Evolutionary conservation across 2,113 vertebrate species (phyloP).

Genomic region (Alligator sinensis): DNA sequence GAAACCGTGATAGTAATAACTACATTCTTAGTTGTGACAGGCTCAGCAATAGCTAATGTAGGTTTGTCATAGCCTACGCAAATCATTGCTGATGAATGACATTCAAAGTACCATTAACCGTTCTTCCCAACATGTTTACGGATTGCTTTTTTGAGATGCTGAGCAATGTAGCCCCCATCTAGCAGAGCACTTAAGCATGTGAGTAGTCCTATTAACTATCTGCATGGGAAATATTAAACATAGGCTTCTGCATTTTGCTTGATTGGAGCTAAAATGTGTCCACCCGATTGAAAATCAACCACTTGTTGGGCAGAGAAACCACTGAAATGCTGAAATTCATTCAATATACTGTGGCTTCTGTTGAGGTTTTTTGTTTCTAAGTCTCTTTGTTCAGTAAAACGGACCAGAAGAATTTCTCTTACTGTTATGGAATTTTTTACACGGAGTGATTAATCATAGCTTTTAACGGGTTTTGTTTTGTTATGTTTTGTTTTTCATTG

Average conservation of each 20-base stretch:
- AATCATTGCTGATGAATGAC: not conserved
- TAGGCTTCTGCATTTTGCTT: not conserved
- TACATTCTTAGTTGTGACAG: not conserved
- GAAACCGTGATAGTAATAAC: not conserved
- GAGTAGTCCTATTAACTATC: not conserved
- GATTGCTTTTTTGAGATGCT: not conserved
- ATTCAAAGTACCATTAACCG: not conserved
- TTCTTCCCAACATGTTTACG: not conserved
- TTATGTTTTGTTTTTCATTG: too few relatives aligned
- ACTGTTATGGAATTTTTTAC: not conserved
- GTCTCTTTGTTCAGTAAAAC: not conserved
- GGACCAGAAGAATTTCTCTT: not conserved
- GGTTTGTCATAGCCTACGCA: not conserved
- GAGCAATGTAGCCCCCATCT: not conserved
- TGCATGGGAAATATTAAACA: not conserved
- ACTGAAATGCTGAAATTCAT: not conserved
- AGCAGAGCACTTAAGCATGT: not conserved
- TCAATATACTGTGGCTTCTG: not conserved
- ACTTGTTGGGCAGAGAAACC: not conserved
- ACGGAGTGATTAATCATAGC: too few relatives aligned
- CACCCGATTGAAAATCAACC: not conserved
- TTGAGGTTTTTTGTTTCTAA: constrained; percentile 21
- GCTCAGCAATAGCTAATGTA: not conserved
- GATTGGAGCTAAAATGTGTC: not conserved
- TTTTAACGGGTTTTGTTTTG: too few relatives aligned